These are phyloP conservation scores for Empidonax traillii DNA, from an alignment of 2,113 vertebrate genomes.

Conservation along the genomic window DNA sequence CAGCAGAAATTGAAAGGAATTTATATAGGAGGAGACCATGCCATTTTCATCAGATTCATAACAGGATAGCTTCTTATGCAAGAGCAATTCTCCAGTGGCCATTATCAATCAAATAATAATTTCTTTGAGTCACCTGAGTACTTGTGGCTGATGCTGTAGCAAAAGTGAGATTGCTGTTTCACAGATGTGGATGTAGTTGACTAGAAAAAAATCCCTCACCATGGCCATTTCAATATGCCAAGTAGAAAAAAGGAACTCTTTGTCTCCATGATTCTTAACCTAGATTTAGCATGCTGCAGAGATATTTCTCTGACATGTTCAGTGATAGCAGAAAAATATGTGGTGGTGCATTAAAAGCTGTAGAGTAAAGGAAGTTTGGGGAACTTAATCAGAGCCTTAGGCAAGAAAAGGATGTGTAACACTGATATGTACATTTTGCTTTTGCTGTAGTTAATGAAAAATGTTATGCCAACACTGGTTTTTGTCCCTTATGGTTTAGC, in stretches of 20 bases:
- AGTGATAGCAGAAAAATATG: constrained; percentile 47
- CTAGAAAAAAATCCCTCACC: neutral
- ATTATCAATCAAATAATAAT: neutral
- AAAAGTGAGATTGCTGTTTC: neutral
- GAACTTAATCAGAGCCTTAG: constrained; percentile 60
- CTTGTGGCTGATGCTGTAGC: neutral
- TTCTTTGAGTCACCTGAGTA: neutral
- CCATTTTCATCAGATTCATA: neutral
- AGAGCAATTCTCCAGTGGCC: neutral
- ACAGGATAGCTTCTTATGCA: neutral
- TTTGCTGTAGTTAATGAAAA: constrained; percentile 60
- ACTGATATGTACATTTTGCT: constrained; percentile 52
- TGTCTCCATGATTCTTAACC: constrained; percentile 41
- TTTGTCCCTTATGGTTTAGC: constrained; percentile 53
- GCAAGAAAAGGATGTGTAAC: constrained; percentile 56
- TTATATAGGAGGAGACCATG: neutral
- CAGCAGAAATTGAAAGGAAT: neutral
- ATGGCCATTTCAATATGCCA: neutral
- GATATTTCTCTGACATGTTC: constrained; percentile 61
- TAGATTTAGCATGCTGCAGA: constrained; percentile 53
- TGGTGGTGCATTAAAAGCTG: constrained; percentile 58
- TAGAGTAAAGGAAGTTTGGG: constrained; percentile 47
- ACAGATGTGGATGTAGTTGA: neutral
- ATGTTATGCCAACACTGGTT: constrained; percentile 10
- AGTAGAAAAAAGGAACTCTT: neutral